Evolutionary conservation across 2,797 vertebrate species (phyloP).

Genomic region (Limosa lapponica): DNA sequence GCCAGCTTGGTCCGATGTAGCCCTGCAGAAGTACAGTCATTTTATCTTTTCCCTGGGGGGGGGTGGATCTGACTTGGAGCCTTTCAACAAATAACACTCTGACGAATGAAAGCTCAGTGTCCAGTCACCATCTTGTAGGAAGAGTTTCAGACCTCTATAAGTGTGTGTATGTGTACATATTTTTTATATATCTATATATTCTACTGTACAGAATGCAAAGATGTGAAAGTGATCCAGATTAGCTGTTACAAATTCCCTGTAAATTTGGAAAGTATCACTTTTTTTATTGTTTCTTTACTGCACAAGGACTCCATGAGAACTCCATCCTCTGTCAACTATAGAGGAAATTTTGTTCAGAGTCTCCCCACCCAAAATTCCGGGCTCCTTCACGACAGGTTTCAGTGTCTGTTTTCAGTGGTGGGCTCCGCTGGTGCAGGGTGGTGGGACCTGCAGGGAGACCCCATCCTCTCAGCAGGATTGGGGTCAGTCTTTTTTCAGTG

Average conservation of each 20-base stretch:
- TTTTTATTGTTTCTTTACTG: neutral
- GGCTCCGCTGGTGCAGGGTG: neutral
- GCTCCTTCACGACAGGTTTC: neutral
- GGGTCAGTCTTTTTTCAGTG: too few relatives aligned
- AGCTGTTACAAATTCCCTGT: neutral
- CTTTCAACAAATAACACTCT: neutral
- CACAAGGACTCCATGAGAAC: neutral
- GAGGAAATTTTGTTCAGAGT: neutral
- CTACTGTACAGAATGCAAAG: neutral
- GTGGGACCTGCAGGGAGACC: neutral
- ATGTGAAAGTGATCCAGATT: neutral
- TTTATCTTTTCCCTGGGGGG: neutral
- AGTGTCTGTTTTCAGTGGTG: neutral
- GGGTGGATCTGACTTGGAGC: neutral
- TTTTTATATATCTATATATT: neutral
- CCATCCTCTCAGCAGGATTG: neutral
- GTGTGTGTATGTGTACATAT: neutral
- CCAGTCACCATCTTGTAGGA: neutral
- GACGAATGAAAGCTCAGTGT: neutral
- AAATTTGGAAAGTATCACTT: neutral
- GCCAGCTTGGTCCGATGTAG: neutral
- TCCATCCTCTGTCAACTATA: neutral
- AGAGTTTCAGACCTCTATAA: neutral
- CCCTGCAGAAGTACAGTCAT: neutral
- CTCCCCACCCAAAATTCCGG: neutral